Conservation (phyloP, 1,140 invertebrate genomes). For the Xylocopa sonorina region DNA sequence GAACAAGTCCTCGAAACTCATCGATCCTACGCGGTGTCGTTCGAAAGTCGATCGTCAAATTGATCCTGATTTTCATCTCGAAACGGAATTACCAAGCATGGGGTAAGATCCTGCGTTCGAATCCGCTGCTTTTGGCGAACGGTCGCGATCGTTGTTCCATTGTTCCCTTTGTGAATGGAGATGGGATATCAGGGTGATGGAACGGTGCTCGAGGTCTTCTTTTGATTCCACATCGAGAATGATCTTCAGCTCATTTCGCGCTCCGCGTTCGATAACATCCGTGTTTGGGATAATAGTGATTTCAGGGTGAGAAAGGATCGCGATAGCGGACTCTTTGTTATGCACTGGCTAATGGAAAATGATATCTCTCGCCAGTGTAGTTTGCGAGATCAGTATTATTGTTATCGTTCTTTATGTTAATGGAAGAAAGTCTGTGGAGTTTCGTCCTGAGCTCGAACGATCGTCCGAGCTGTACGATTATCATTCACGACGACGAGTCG, state of each 20-base stretch:
- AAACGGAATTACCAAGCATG: constrained; percentile 29
- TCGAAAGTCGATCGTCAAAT: constrained; percentile 7
- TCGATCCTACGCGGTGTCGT: background rate
- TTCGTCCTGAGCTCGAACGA: no score
- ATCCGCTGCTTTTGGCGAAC: background rate
- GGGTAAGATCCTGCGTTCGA: constrained; percentile 1
- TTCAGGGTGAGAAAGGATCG: no score
- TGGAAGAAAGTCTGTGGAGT: no score
- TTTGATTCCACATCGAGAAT: background rate
- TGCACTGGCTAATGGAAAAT: no score
- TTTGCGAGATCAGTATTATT: no score
- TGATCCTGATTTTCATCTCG: constrained; percentile 2
- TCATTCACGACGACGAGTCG: no score
- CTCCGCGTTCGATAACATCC: no score
- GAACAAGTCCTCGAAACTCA: background rate
- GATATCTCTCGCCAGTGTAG: no score
- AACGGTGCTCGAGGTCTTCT: background rate
- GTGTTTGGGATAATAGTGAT: background rate
- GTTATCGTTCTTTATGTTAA: no score
- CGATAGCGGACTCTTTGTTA: no score
- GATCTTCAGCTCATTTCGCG: background rate
- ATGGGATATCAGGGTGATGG: constrained; percentile 13
- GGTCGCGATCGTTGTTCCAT: constrained; percentile 45
- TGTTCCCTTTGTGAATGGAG: constrained; percentile 44
- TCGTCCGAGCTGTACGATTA: no score